Evolutionary conservation across 1,140 invertebrate species (phyloP), one percentile per base, ranked within the genome.

Genomic region (Coelopa frigida): DNA sequence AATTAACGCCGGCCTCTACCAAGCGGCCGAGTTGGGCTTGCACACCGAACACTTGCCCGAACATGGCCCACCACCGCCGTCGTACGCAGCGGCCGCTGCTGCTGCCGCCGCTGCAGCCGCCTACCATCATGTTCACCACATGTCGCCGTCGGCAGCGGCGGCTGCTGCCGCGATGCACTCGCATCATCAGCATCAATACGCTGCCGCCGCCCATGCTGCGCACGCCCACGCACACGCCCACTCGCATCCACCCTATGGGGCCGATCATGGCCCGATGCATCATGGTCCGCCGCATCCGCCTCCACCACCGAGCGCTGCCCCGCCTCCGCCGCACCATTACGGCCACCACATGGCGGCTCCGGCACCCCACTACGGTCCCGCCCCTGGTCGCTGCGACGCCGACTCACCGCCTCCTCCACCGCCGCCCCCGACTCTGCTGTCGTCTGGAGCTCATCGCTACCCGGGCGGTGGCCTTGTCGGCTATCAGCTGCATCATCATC

Each of bases 331-430:
- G n/a, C 31, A 33, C 31, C 17, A 33, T 17, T 5, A 17, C 17
- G 31, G 31, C 31, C 31, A 33, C 17, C 31, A 33, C n/a, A n/a
- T n/a, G n/a, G n/a, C n/a, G n/a, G 46, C 22, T 46, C 46, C 20
- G 49, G 44, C 10, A 32, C 55, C 4, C 47, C 54, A 7, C 50
- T 58, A 4, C 51, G 26, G 15, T 26, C 39, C 55, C 53, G 38
- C 52, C 57, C 11, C 54, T 5, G 62, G 59, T 29, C 62, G 62
- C 7, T 66, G 62, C 14, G 62, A 66, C 38, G 58, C 62, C 1
- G 62, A 58, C 2, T 66, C 62, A 1, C 62, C 62, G n/a, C 62
- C 62, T 44, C 62, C 61, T 0, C 62, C 61, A n/a, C 21, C 65
- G 65, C 48, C 54, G 62, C 3, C 56, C 62, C 11, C 62, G 59